Percentiles rank a stretch among this genome's conserved stretches.
These are phyloP conservation scores for Hozukius guyotensis DNA, from an alignment of 2,797 vertebrate genomes.

Conservation along the genomic window DNA sequence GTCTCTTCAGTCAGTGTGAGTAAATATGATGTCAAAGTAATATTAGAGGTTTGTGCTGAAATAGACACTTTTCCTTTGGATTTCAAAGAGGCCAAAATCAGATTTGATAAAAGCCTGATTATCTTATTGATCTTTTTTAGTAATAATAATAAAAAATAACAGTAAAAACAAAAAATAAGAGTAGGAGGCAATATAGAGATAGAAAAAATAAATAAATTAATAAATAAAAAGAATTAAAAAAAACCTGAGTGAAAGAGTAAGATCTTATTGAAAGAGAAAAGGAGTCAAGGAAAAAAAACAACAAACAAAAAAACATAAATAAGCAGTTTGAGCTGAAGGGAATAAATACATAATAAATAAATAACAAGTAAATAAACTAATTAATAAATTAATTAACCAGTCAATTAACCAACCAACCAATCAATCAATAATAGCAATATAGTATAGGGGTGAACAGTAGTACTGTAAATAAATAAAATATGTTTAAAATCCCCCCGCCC, in stretches of 20 bases:
- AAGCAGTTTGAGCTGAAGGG: background rate
- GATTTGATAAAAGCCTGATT: background rate
- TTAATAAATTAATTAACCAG: too few relatives aligned
- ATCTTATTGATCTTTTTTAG: background rate
- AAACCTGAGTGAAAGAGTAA: background rate
- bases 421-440: too few relatives aligned
- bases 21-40: background rate
- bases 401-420: too few relatives aligned
- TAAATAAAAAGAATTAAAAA: too few relatives aligned
- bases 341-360: background rate
- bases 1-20: fast-evolving
- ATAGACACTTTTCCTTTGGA: background rate
- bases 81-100: background rate
- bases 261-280: background rate
- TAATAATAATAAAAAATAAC: background rate
- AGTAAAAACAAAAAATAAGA: background rate
- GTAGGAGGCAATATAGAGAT: background rate
- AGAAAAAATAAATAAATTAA: too few relatives aligned
- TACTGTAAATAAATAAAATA: too few relatives aligned
- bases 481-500: too few relatives aligned
- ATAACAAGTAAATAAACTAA: too few relatives aligned
- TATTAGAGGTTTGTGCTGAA: background rate
- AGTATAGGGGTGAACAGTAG: fast-evolving
- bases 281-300: background rate
- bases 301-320: background rate